A percentile compares a stretch with the other conserved stretches of the same genome.
Evolutionary conservation across 2,888 invertebrate genomes (phyloP).

Genomic region (Pelosia muscerda): DNA sequence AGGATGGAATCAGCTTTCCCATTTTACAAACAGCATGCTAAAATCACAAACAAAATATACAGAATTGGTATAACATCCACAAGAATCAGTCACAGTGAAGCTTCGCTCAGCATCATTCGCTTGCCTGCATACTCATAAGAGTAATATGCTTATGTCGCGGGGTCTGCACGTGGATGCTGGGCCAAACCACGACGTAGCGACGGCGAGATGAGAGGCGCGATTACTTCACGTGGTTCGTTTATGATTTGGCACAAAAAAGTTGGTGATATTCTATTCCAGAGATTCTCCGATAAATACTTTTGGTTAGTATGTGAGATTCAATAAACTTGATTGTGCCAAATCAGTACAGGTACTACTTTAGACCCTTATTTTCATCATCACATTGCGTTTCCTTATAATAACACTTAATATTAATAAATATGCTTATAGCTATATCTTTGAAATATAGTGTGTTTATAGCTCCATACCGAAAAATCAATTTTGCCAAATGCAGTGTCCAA

Average conservation of each 20-base stretch:
- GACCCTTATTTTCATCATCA: constrained; percentile 83
- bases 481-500: constrained; percentile 55
- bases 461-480: constrained; percentile 39
- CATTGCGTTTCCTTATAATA: constrained; percentile 81
- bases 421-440: constrained; percentile 60
- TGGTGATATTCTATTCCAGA: constrained; percentile 36
- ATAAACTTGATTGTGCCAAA: constrained; percentile 72
- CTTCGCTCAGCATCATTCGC: background rate
- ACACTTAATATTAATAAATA: constrained; percentile 67
- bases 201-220: constrained; percentile 2
- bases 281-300: constrained; percentile 45
- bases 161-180: background rate
- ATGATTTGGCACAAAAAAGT: constrained; percentile 50
- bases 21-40: constrained; percentile 74
- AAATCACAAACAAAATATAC: constrained; percentile 66
- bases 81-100: constrained; percentile 38
- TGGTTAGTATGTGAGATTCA: constrained; percentile 55
- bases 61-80: constrained; percentile 62
- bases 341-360: constrained; percentile 74
- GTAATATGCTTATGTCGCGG: background rate
- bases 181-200: background rate
- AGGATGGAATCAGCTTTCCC: constrained; percentile 84
- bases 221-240: constrained; percentile 21
- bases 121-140: background rate
- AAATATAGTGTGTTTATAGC: constrained; percentile 54